Conservation (phyloP, 2,113 vertebrate species). For the Telmatochromis sp. region DNA sequence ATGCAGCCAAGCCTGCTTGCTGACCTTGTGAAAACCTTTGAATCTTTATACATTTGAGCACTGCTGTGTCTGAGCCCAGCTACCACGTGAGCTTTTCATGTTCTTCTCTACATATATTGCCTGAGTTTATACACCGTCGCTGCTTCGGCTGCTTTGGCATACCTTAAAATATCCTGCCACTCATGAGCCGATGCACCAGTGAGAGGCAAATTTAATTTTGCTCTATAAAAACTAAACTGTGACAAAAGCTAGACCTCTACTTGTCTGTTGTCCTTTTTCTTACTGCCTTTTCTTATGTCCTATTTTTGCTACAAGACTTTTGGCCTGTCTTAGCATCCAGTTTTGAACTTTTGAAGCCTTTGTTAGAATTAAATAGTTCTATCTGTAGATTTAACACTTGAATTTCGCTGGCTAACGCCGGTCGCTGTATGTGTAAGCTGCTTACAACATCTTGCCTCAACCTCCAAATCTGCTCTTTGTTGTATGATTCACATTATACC, state of each 20-base stretch:
- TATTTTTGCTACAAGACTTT: background rate
- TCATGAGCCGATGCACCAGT: background rate
- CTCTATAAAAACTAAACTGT: background rate
- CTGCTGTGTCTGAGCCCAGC: background rate
- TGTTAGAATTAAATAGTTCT: background rate
- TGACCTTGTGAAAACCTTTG: constrained; percentile 29
- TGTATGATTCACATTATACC: constrained; percentile 1
- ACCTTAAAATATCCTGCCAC: background rate
- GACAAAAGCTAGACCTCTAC: background rate
- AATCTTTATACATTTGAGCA: background rate
- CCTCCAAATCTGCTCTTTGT: constrained; percentile 39
- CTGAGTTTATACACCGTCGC: background rate
- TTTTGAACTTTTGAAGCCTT: background rate
- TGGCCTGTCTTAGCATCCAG: background rate
- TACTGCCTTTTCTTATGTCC: background rate
- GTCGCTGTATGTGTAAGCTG: constrained; percentile 26
- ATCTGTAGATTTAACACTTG: background rate
- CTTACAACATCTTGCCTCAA: constrained; percentile 25
- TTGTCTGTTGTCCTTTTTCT: background rate
- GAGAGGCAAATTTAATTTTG: background rate
- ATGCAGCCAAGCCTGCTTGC: background rate
- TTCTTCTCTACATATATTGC: background rate
- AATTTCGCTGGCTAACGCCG: background rate
- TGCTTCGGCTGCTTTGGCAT: background rate
- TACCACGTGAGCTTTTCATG: background rate